Conservation (phyloP, 2,113 vertebrate genomes). For the Phaethornis superciliosus region DNA sequence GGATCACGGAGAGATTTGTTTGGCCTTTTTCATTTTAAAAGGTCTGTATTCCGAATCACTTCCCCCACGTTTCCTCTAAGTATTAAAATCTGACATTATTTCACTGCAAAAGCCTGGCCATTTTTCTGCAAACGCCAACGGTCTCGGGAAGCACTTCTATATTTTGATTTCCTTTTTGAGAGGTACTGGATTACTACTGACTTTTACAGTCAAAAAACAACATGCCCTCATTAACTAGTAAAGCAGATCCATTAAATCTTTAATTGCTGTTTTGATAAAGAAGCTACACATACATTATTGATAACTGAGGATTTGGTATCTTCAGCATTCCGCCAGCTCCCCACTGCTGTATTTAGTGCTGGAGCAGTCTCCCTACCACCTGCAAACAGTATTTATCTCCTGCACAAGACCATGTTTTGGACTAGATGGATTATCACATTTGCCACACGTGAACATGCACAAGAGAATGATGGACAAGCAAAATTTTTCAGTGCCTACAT, state of each 20-base stretch:
- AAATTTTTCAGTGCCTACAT: background rate
- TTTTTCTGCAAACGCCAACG: background rate
- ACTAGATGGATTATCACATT: background rate
- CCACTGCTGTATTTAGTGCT: accelerated
- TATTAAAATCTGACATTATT: background rate
- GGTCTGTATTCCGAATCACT: background rate
- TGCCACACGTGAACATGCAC: background rate
- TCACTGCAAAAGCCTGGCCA: background rate
- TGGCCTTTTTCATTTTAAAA: background rate
- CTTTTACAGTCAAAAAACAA: background rate
- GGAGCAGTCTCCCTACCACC: accelerated
- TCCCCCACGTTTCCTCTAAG: background rate
- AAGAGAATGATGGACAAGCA: background rate
- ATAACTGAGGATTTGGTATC: background rate
- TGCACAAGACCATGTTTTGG: background rate
- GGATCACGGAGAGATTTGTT: background rate
- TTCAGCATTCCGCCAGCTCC: background rate
- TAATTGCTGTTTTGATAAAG: background rate
- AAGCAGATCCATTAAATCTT: background rate
- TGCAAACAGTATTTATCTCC: background rate
- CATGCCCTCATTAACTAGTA: background rate
- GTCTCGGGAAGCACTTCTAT: background rate
- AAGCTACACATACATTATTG: background rate
- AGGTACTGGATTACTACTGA: background rate
- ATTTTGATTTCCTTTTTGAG: background rate